Evolutionary conservation across 1,140 invertebrate genomes (phyloP), one percentile per base, ranked within the genome.

Genomic region (Probaryconus sp.): DNA sequence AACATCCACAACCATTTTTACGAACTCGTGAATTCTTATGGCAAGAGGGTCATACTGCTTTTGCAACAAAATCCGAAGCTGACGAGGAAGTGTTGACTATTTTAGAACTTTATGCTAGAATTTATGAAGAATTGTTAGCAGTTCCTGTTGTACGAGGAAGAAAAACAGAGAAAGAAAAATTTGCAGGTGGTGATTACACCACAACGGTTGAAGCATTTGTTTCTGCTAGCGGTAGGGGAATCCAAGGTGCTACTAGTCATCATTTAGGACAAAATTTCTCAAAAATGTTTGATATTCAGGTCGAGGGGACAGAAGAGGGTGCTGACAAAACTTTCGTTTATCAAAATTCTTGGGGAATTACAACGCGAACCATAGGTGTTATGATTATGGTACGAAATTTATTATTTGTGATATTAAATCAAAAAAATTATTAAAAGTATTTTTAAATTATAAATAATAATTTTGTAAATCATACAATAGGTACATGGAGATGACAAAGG

Each of bases 131-230:
- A 28, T 87, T 98, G 10, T 81, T 99, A 28, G 98, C 98, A 0
- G 93, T 99, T 45, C 98, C 98, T 0, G 98, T 99, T 0, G 90
- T 99, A 0, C 94, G 93, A 82, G 98, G 98, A 0, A 91, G 93
- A 11, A 99, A 99, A 89, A 98, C 97, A 0, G 97, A 99, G 87
- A 99, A 99, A 86, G 98, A 99, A 88, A 99, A 99, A 83, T 99
- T 99, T 89, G 98, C 98, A 26, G 98, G 98, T 38, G 97, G 95
- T 21, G 96, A 98, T 87, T 99, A 96, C 82, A 99, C 98, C 0
- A 97, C 97, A 0, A 99, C 98, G 0, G 95, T 98, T 1, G 98
- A 99, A 87, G 97, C 94, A 0, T 99, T 96, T 85, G 92, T 99
- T 38, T 92, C 96, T 0, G 95, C 95, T 1, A 99, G 96, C 83